phyloP scores from a whole-genome alignment of 1,140 invertebrate genomes.

The Zaprionus tsacasi region DNA sequence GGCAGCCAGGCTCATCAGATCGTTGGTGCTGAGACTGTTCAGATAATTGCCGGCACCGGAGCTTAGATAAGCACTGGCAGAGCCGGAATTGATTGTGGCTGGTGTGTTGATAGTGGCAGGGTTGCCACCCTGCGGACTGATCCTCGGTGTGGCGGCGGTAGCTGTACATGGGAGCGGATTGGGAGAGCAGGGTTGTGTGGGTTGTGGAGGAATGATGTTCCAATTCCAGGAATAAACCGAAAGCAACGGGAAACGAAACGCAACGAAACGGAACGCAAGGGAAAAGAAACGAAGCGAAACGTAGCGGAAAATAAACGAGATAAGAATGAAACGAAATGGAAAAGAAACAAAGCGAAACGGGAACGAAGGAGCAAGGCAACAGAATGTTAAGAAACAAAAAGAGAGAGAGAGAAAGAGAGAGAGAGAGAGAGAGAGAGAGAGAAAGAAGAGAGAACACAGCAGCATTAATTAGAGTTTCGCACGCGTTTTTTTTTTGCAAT shows the following conservation, averaged over 20 bases:
- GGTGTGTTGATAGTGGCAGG: not conserved
- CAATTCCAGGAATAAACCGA: not conserved
- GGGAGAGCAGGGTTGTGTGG: too few relatives aligned
- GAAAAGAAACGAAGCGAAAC: too few relatives aligned
- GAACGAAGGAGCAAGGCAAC: not conserved
- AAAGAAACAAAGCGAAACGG: too few relatives aligned
- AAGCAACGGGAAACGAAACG: conserved; percentile 7
- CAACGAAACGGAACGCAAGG: not conserved
- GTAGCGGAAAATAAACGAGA: not conserved
- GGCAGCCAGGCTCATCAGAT: conserved; percentile 78
- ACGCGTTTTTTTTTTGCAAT: conserved; percentile 1
- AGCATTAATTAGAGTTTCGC: conserved; percentile 38
- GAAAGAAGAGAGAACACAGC: conserved; percentile 41
- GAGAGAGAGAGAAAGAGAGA: conserved; percentile 24
- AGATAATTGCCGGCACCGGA: conserved; percentile 65
- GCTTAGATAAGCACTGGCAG: conserved; percentile 62
- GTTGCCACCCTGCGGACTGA: conserved; percentile 33
- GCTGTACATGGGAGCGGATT: not conserved
- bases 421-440: conserved; percentile 10
- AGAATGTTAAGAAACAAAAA: conserved; percentile 21
- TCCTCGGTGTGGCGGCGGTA: conserved; percentile 27
- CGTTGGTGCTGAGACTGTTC: conserved; percentile 74
- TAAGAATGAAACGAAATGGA: too few relatives aligned
- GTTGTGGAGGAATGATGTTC: not conserved
- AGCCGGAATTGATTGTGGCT: conserved; percentile 6